Conservation (phyloP, 2,797 vertebrate genomes). For the Microchirus variegatus region DNA sequence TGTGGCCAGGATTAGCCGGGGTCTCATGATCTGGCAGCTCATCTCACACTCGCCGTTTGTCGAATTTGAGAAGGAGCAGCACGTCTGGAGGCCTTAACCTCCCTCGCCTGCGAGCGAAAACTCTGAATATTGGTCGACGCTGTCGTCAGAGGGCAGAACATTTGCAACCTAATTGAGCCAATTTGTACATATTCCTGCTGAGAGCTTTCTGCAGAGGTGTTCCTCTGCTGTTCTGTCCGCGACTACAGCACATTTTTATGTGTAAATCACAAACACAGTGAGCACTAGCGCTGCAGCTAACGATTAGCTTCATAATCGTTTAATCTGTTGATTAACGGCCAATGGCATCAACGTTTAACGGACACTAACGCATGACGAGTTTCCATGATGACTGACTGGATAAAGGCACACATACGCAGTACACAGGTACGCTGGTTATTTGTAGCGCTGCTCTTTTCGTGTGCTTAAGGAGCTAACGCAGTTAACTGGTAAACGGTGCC, state of each 20-base stretch:
- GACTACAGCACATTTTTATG: conserved; percentile 27
- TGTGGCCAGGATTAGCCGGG: conserved; percentile 80
- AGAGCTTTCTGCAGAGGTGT: conserved; percentile 39
- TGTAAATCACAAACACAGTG: conserved; percentile 30
- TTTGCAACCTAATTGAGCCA: conserved; percentile 67
- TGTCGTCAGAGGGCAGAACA: conserved; percentile 35
- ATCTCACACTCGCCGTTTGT: conserved; percentile 54
- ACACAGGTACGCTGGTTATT: too few species aligned
- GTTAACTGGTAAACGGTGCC: too few species aligned
- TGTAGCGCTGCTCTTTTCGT: too few species aligned
- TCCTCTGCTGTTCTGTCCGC: conserved; percentile 35
- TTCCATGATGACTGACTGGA: too few species aligned
- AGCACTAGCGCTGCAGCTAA: too few species aligned
- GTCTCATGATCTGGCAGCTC: conserved; percentile 79
- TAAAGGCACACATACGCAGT: too few species aligned
- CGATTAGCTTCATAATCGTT: too few species aligned
- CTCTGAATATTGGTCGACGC: conserved; percentile 50
- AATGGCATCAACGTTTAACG: too few species aligned
- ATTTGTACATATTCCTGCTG: conserved; percentile 69
- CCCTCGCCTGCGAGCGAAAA: conserved; percentile 49
- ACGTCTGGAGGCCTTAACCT: conserved; percentile 38
- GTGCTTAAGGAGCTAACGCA: too few species aligned
- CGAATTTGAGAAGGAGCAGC: conserved; percentile 48
- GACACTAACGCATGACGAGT: too few species aligned
- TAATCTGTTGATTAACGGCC: too few species aligned